These are phyloP conservation scores for Tipula vernalis DNA, from an alignment of 2,888 invertebrate species.

Conservation along the genomic window DNA sequence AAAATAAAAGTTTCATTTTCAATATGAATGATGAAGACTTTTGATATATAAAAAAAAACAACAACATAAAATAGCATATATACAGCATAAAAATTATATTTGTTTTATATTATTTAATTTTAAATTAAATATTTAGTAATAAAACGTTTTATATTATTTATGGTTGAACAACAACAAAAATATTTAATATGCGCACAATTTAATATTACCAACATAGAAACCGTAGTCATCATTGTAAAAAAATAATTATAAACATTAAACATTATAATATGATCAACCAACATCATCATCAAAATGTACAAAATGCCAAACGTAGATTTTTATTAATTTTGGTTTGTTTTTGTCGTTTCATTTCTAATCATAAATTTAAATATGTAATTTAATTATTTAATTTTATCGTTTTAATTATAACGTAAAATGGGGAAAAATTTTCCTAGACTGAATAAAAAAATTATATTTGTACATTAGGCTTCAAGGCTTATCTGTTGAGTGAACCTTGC, in stretches of 20 bases:
- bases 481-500: too few relatives aligned
- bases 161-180: not conserved
- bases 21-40: not conserved
- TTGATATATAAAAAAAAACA: not conserved
- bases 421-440: too few relatives aligned
- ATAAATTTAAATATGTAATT: not conserved
- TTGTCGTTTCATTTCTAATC: not conserved
- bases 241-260: not conserved
- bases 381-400: not conserved
- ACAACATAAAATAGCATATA: not conserved
- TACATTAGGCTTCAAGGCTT: too few relatives aligned
- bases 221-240: not conserved
- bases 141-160: not conserved
- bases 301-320: not conserved
- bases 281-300: not conserved
- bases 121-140: not conserved
- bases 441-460: too few relatives aligned
- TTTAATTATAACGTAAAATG: not conserved
- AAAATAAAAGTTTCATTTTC: not conserved
- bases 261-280: not conserved
- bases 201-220: not conserved
- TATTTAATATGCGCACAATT: not conserved
- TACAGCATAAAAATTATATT: not conserved
- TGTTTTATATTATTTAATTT: not conserved
- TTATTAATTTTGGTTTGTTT: not conserved